Base-by-base conservation (phyloP, 2,113 vertebrate genomes). In the Sinocyclocheilus anshuiensis region DNA sequence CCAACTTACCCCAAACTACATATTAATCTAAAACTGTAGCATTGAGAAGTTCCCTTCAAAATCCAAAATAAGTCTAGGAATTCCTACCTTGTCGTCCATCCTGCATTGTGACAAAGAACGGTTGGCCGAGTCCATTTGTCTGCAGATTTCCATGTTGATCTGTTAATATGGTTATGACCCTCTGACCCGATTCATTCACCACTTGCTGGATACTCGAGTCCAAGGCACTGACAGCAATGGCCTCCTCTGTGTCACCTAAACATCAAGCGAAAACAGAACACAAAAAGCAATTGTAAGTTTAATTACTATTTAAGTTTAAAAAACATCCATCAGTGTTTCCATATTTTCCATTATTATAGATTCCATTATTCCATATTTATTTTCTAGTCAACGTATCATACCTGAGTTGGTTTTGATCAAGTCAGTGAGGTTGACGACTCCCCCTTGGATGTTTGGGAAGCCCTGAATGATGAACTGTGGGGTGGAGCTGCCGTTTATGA, bases 121-220 rank as follows among this genome's bases (percentile, higher is more conserved):
- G 97, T 88, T 96, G 97, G 4, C 94, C 75, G 65, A 96, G 91
- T 72, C 94, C 88, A 20, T 93, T 92, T 0, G 94, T 93, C 71
- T 96, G 96, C 82, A 97, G 93, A 89, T 93, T 94, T 65, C 96
- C 93, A 7, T 97, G 94, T 77, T 96, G 95, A 75, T 97, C 96
- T 0, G 97, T 96, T 39, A 98, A 94, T 63, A 98, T 96, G 85
- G 97, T 95, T 86, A 98, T 97, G 84, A 98, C 95, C 24, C 94
- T 93, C 92, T 97, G 97, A 84, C 96, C 95, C 10, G 94, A 89
- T 20, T 95, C 93, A 10, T 95, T 94, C 12, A 96, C 93, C 1
- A 94, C 92, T 0, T 96, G 95, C 82, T 95, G 96, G 76, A 96
- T 90, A 77, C 95, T 94, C 4, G 95, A 87, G 22, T 94, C 93